A percentile compares a stretch with the other conserved stretches of the same genome.
Conservation (phyloP, 1,140 invertebrate species). For the Drosophila kepulauana region DNA sequence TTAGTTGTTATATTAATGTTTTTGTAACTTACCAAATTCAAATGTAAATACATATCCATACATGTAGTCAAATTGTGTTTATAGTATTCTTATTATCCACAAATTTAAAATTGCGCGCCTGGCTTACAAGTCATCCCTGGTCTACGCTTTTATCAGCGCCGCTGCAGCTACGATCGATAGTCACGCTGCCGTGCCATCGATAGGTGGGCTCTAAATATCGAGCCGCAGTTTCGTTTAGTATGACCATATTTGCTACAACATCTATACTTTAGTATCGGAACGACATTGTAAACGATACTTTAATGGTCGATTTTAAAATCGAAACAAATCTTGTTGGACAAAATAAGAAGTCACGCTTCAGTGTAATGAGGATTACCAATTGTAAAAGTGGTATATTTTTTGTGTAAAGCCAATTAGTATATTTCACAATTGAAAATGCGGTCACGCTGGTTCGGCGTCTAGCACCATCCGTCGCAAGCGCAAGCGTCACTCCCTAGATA, state of each 20-base stretch:
- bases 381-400: not conserved
- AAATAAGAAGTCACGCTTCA: too few species aligned
- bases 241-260: not conserved
- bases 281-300: too few species aligned
- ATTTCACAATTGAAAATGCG: not conserved
- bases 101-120: constrained; percentile 16
- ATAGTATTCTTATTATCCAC: not conserved
- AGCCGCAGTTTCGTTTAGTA: constrained; percentile 7
- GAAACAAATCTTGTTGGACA: too few species aligned
- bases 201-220: constrained; percentile 38
- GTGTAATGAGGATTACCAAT: not conserved
- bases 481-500: constrained; percentile 52
- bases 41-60: not conserved
- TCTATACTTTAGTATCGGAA: too few species aligned
- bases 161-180: constrained; percentile 6
- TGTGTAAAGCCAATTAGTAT: not conserved
- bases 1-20: not conserved
- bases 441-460: constrained; percentile 9
- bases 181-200: constrained; percentile 18
- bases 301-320: too few species aligned
- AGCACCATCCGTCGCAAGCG: constrained; percentile 25
- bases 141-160: constrained; percentile 14
- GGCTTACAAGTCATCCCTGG: constrained; percentile 37
- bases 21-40: constrained; percentile 1
- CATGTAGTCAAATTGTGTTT: not conserved